Evolutionary conservation across 64 coral and sea anemone species (phyloP).

Genomic region (Exaiptasia diaphana): DNA sequence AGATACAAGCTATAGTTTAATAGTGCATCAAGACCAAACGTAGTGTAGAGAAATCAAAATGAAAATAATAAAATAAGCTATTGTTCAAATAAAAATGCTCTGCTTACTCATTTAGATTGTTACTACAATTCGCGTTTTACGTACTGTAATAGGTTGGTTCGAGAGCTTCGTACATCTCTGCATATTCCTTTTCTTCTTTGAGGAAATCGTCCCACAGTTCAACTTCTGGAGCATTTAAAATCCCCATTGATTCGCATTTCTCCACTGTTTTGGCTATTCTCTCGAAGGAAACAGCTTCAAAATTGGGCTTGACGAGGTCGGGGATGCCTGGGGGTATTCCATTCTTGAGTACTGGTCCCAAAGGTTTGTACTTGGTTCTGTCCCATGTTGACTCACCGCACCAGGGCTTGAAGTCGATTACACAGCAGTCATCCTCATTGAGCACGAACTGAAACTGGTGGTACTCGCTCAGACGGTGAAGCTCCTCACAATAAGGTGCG

Average conservation of each 20-base stretch:
- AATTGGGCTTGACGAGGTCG: slow-evolving; percentile 6
- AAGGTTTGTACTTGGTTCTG: not conserved
- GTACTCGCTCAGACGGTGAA: not conserved
- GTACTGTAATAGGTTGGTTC: not conserved
- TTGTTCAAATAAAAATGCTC: too few relatives aligned
- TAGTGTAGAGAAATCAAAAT: too few relatives aligned
- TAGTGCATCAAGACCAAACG: too few relatives aligned
- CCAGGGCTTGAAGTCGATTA: slow-evolving; percentile 27
- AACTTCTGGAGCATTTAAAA: not conserved
- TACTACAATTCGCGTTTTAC: too few relatives aligned
- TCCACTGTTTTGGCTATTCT: not conserved
- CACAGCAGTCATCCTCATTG: not conserved
- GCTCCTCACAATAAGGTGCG: not conserved
- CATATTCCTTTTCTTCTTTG: not conserved
- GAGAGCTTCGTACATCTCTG: not conserved
- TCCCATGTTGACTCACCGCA: not conserved
- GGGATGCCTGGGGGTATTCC: not conserved
- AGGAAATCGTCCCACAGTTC: slow-evolving; percentile 14
- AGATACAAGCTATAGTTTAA: too few relatives aligned
- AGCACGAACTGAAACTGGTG: slow-evolving; percentile 2
- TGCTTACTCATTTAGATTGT: too few relatives aligned
- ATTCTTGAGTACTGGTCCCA: not conserved
- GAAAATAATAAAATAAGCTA: too few relatives aligned
- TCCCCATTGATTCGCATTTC: slow-evolving; percentile 10
- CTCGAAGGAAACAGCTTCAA: not conserved